These are phyloP conservation scores for Crocodylus rhombifer DNA, from an alignment of 2,797 vertebrate genomes.

Conservation along the genomic window DNA sequence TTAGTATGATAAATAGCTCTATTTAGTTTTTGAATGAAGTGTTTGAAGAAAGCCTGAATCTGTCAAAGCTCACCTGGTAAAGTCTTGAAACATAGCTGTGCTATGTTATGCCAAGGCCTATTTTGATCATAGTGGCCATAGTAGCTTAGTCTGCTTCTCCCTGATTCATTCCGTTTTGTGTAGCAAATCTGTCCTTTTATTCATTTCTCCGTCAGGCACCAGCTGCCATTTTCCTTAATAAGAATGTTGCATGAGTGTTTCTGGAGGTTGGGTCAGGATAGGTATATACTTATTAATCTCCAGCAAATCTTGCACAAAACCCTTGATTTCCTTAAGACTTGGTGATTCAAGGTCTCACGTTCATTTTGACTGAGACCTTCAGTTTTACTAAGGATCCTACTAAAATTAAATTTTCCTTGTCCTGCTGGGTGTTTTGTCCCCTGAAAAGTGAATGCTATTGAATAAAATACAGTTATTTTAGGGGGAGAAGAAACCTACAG, in stretches of 20 bases:
- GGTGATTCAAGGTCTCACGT: not conserved
- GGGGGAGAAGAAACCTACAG: not conserved
- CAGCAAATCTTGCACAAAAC: not conserved
- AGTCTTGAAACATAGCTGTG: too few relatives aligned
- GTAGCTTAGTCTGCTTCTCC: not conserved
- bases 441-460: not conserved
- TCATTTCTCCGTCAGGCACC: not conserved
- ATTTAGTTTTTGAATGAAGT: not conserved
- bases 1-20: not conserved
- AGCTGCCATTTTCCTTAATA: not conserved
- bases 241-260: fast-evolving
- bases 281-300: fast-evolving
- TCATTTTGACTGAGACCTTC: not conserved
- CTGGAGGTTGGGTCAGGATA: not conserved
- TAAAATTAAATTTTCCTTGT: not conserved
- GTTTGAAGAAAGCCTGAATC: not conserved
- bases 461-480: not conserved
- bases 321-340: too few relatives aligned
- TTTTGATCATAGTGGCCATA: not conserved
- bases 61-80: not conserved
- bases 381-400: not conserved
- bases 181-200: fast-evolving
- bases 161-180: not conserved
- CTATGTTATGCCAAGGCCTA: fast-evolving
- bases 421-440: not conserved